Base-by-base conservation (phyloP, 2,888 invertebrate species). In the Zaprionus obscuricornis region DNA sequence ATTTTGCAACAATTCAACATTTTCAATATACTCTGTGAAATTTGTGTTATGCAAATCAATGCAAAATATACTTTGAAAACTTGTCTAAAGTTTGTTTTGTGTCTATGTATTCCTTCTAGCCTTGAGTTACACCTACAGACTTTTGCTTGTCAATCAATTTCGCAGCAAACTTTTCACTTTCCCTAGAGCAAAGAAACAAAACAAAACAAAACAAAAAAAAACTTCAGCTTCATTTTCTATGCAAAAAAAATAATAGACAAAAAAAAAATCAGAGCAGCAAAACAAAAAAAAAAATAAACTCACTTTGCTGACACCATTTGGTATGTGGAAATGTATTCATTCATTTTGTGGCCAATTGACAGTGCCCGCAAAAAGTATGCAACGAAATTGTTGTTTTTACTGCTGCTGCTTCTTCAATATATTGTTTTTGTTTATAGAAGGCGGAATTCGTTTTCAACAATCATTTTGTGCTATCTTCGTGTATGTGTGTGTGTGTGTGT, bases 101-200 rank as follows among this genome's bases (percentile, higher is more conserved):
- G n/a, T n/a, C n/a, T n/a, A n/a, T n/a, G n/a, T n/a, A n/a, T n/a
- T n/a, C n/a, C n/a, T n/a, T n/a, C n/a, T n/a, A n/a, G n/a, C n/a
- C n/a, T n/a, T n/a, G n/a, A n/a, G n/a, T n/a, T n/a, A n/a, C n/a
- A n/a, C n/a, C n/a, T n/a, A n/a, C n/a, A n/a, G n/a, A n/a, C 45
- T n/a, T 39, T 27, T 29, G 54, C 45, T 36, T 73, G 68, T 68
- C 77, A 79, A 69, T 72, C 72, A 78, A 66, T 66, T 56, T 29
- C 20, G 14, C 11, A 46, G 7, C 6, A 43, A 45, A 55, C 59
- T 65, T 66, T 72, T 56, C 71, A 42, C 51, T 78, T 71, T 74
- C 56, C 5, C 13, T 13, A 4, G 24, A n/a, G n/a, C n/a, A n/a
- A 17, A 22, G 18, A 7, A 8, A 7, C 1, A 17, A 34, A 17